Evolutionary conservation across 2,113 vertebrate species (phyloP).

Genomic region (Cairina moschata): DNA sequence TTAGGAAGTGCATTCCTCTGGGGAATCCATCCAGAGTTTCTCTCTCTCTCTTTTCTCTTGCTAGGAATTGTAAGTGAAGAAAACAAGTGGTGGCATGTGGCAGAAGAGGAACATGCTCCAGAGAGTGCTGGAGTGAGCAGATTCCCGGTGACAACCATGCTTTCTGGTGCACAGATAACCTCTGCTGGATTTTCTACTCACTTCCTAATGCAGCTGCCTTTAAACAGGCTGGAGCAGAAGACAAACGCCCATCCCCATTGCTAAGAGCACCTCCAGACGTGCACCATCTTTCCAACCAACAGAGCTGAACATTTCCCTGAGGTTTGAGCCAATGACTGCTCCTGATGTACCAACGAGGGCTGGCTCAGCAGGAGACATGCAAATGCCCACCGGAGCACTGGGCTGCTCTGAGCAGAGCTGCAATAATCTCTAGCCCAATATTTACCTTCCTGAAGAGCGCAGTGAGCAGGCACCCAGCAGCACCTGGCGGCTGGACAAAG

Average conservation of each 20-base stretch:
- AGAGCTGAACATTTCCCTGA: neutral
- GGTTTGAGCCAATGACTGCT: neutral
- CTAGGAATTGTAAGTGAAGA: neutral
- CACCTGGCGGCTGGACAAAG: constrained; percentile 67
- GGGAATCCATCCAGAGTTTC: neutral
- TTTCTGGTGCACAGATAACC: neutral
- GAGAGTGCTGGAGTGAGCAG: neutral
- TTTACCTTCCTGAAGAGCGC: constrained; percentile 54
- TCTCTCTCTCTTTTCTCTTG: neutral
- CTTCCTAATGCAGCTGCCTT: neutral
- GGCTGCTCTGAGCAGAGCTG: constrained; percentile 47
- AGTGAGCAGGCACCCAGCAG: constrained; percentile 1
- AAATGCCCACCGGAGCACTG: neutral
- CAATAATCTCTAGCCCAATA: constrained; percentile 52
- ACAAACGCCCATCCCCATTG: neutral
- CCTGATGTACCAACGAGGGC: neutral
- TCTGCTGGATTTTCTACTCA: neutral
- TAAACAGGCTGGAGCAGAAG: neutral
- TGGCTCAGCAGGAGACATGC: neutral
- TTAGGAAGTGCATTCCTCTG: neutral
- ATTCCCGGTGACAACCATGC: neutral
- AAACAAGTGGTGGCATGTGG: neutral
- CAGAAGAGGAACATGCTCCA: neutral
- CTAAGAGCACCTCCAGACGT: neutral
- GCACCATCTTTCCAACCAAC: neutral